Evolutionary conservation across 2,888 invertebrate species (phyloP).

Genomic region (Rugalucina vietnamica): DNA sequence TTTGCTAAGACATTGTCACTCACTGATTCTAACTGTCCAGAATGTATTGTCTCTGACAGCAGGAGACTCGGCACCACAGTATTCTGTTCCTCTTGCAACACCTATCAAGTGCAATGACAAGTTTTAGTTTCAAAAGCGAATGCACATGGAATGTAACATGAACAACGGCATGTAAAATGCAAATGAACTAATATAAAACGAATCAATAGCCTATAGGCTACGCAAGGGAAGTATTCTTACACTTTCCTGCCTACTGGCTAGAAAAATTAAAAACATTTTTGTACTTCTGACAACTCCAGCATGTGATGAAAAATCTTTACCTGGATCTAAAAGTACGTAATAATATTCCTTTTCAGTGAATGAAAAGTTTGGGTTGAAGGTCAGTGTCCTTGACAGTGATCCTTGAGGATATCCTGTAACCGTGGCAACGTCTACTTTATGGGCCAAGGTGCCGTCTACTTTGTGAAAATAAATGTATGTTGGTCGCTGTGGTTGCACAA

Average conservation of each 20-base stretch:
- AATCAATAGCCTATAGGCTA: no score
- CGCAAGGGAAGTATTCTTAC: no score
- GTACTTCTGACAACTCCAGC: no score
- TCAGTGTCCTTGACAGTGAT: not conserved
- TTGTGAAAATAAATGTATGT: not conserved
- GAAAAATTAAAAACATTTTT: no score
- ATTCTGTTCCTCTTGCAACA: not conserved
- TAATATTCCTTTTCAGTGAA: not conserved
- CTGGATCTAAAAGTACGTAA: not conserved
- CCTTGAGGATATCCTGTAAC: not conserved
- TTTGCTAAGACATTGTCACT: not conserved
- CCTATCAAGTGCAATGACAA: no score
- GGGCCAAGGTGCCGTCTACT: not conserved
- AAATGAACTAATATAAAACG: no score
- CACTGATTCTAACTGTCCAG: conserved; percentile 36
- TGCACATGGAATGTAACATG: no score
- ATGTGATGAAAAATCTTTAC: no score
- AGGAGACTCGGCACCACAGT: conserved; percentile 33
- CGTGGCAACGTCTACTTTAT: not conserved
- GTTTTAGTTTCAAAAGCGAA: no score
- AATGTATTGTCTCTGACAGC: conserved; percentile 8
- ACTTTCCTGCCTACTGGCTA: no score
- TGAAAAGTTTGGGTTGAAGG: not conserved
- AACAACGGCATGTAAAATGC: no score
- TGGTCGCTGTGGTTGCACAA: not conserved